Base-by-base conservation (phyloP, 2,888 invertebrate species). In the Ptychoptera contaminata region DNA sequence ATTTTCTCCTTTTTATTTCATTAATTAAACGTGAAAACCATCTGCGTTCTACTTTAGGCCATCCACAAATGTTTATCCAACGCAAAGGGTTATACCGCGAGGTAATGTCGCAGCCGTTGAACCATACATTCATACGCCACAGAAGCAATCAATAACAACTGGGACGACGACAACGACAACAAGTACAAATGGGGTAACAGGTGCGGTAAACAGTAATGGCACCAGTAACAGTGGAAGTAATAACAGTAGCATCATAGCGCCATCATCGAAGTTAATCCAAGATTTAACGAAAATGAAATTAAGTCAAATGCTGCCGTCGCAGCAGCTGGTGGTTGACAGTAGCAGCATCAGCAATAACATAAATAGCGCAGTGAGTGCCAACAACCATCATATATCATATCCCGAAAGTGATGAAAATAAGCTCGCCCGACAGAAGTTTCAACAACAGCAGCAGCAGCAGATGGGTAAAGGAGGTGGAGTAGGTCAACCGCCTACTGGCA, bases 21-120 rank as follows among this genome's bases (percentile, higher is more conserved):
- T 34, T 10, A 11, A 23, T 16, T 30, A 23, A 16, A 15, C 30
- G 23, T 37, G 11, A 11, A n/a, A 9, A n/a, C n/a, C n/a, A n/a
- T n/a, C n/a, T n/a, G n/a, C n/a, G n/a, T n/a, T n/a, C 16, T 10
- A 16, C n/a, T 1, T 50, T 32, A 50, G 54, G 10, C 54, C 55
- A 23, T 55, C 59, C 36, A 59, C 57, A 47, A 57, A 56, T 45
- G 57, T 60, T 1, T 57, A 55, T 47, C 57, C 60, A 16, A 72
- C 73, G 52, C 56, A 56, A 44, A 48, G 55, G 34, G 44, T 55
- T 40, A 55, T 63, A 29, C 69, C 78, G 8, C 70, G 83, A 41
- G 83, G 82, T 44, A 86, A 87, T 64, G 79, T 88, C 48, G 87
- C 87, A 14, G 87, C 87, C 39, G 82, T 88, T 34, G 87, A 87